Conservation (phyloP, 2,113 vertebrate genomes). For the Amblyornis subalaris region DNA sequence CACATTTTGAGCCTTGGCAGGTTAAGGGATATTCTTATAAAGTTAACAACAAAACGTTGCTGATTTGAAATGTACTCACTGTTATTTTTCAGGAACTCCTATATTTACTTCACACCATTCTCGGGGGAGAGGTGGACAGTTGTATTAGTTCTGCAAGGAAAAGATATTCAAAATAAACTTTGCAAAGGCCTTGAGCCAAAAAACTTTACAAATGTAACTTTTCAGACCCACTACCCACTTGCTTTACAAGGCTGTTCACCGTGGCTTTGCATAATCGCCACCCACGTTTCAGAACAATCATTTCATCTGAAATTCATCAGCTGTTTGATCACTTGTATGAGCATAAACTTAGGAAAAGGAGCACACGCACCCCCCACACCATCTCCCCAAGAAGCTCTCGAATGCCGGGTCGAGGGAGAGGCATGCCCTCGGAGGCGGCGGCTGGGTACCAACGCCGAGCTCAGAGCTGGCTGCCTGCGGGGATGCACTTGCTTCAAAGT, state of each 20-base stretch:
- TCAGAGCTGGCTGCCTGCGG: not conserved
- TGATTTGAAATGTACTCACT: conserved; percentile 29
- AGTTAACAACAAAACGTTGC: not conserved
- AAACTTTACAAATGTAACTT: not conserved
- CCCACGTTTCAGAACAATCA: not conserved
- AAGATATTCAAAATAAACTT: conserved; percentile 34
- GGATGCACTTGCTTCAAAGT: conserved; percentile 36
- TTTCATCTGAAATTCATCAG: not conserved
- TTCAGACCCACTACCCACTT: not conserved
- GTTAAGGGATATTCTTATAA: not conserved
- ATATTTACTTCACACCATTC: conserved; percentile 10
- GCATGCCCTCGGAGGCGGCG: not conserved
- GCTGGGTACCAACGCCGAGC: not conserved
- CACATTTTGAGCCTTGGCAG: not conserved
- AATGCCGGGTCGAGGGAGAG: too few species aligned
- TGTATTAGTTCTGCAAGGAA: conserved; percentile 16
- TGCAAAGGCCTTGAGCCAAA: not conserved
- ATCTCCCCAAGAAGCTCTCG: too few species aligned
- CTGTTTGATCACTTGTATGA: not conserved
- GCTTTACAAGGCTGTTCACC: not conserved
- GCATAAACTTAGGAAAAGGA: not conserved
- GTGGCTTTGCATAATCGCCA: not conserved
- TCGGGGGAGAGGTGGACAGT: not conserved
- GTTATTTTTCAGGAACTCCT: conserved; percentile 43
- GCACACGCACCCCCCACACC: too few species aligned